Conservation (phyloP, 2,888 invertebrate species). For the Hedya salicella region DNA sequence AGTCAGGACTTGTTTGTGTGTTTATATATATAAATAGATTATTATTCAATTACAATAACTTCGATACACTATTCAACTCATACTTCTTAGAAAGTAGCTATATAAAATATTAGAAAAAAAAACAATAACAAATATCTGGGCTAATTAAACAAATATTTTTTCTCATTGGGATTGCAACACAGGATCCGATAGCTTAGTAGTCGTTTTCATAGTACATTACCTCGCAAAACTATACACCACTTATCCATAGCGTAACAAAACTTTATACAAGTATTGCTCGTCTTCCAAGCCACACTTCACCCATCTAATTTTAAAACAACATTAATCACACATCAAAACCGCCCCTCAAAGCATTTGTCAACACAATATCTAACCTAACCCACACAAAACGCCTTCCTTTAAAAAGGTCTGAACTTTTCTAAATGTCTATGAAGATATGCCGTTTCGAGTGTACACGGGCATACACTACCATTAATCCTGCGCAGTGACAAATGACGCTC, state of each 20-base stretch:
- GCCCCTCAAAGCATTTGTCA: constrained; percentile 35
- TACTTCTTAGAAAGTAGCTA: too few relatives aligned
- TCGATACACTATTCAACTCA: too few relatives aligned
- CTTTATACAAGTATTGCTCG: constrained; percentile 7
- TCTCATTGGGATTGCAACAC: too few relatives aligned
- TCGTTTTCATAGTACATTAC: too few relatives aligned
- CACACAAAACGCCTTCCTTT: constrained; percentile 8
- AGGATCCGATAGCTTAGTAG: too few relatives aligned
- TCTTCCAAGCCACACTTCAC: constrained; percentile 9
- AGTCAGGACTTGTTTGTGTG: too few relatives aligned
- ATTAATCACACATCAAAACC: constrained; percentile 40
- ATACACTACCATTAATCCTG: constrained; percentile 56
- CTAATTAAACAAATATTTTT: too few relatives aligned
- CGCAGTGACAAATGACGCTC: constrained; percentile 62
- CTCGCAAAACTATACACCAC: not conserved
- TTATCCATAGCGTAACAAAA: not conserved
- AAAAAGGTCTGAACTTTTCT: not conserved
- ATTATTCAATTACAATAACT: too few relatives aligned
- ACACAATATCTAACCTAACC: constrained; percentile 38
- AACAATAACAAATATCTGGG: too few relatives aligned
- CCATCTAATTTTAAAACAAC: constrained; percentile 39
- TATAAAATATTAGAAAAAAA: too few relatives aligned
- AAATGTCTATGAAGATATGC: not conserved
- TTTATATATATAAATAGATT: too few relatives aligned
- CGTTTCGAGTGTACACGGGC: not conserved